Conservation (phyloP, 2,888 invertebrate genomes). For the Brachypalpus laphriformis region DNA sequence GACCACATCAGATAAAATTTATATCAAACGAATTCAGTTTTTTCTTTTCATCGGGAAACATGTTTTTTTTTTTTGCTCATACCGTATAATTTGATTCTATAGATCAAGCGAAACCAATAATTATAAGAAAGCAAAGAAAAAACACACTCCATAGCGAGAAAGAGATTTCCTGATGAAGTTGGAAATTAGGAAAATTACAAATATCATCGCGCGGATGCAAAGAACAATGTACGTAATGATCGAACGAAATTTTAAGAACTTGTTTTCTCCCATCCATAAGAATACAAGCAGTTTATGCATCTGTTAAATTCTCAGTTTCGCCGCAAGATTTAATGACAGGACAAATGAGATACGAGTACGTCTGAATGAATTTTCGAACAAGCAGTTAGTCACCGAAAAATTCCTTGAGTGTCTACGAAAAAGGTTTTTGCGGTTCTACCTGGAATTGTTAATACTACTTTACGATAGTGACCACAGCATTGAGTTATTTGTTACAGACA, state of each 20-base stretch:
- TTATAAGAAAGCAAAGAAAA: slow-evolving; percentile 16
- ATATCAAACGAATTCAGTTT: slow-evolving; percentile 16
- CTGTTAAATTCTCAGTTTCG: not conserved
- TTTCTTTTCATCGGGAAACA: not conserved
- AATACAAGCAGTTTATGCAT: not conserved
- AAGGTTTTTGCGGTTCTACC: not conserved
- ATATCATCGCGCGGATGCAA: slow-evolving; percentile 19
- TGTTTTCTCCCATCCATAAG: not conserved
- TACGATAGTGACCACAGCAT: no score
- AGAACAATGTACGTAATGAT: slow-evolving; percentile 11
- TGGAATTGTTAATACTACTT: not conserved
- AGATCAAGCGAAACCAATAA: slow-evolving; percentile 43
- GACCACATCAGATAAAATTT: slow-evolving; percentile 14
- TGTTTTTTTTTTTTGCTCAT: slow-evolving; percentile 14
- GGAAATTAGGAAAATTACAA: slow-evolving; percentile 32
- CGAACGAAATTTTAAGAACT: not conserved
- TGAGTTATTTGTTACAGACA: not conserved
- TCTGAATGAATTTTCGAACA: not conserved
- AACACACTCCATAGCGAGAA: not conserved
- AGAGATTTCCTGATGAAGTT: slow-evolving; percentile 17
- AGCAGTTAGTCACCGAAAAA: not conserved
- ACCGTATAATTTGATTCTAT: slow-evolving; percentile 55
- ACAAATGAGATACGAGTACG: not conserved
- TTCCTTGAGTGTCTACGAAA: not conserved
- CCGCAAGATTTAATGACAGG: not conserved